These are phyloP conservation scores for Montifringilla adamsi DNA, from an alignment of 2,113 vertebrate genomes.

Conservation along the genomic window DNA sequence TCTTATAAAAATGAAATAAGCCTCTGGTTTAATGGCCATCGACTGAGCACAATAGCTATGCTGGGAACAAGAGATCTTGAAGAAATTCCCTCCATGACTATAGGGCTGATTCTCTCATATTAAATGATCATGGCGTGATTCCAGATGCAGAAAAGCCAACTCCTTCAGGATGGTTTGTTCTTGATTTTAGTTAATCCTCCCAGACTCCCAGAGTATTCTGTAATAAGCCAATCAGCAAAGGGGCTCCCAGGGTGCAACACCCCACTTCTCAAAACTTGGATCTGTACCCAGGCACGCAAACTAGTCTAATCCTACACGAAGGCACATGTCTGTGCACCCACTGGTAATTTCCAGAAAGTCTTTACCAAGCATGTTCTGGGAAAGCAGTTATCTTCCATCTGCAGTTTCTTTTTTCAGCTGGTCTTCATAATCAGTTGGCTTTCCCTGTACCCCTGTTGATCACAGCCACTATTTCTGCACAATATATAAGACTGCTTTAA, in stretches of 20 bases:
- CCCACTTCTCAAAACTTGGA: constrained; percentile 16
- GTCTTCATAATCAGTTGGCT: constrained; percentile 50
- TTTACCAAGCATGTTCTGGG: neutral
- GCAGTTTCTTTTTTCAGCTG: constrained; percentile 48
- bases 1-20: constrained; percentile 68
- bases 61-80: constrained; percentile 46
- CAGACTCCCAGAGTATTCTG: neutral
- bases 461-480: constrained; percentile 28
- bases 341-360: neutral
- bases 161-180: constrained; percentile 39
- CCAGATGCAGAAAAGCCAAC: constrained; percentile 32
- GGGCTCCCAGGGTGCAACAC: neutral
- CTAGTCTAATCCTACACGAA: neutral
- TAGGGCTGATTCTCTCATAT: constrained; percentile 12
- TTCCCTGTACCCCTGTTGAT: neutral
- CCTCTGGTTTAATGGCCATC: constrained; percentile 46
- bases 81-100: constrained; percentile 44
- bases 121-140: neutral
- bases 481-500: neutral
- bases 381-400: constrained; percentile 8
- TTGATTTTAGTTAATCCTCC: constrained; percentile 38
- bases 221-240: neutral
- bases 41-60: constrained; percentile 45
- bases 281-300: neutral
- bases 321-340: neutral